Conservation (phyloP, 2,797 vertebrate species). For the Cryptoprocta ferox region DNA sequence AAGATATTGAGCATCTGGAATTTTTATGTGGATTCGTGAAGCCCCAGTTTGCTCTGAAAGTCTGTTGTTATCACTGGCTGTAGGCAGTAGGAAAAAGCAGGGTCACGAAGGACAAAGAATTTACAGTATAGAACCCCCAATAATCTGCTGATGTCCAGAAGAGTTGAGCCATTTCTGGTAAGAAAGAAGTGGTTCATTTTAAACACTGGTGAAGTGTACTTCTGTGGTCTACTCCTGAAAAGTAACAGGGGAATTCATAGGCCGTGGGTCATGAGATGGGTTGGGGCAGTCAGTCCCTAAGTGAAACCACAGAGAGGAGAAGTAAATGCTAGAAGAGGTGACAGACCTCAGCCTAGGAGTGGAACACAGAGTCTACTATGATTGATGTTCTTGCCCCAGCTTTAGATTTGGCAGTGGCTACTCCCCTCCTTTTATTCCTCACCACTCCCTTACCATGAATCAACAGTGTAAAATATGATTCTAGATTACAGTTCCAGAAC, state of each 20-base stretch:
- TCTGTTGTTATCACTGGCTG: constrained; percentile 60
- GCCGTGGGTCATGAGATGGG: constrained; percentile 53
- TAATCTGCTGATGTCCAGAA: constrained; percentile 67
- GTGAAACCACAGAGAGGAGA: constrained; percentile 48
- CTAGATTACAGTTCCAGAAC: constrained; percentile 34
- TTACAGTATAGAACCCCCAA: constrained; percentile 66
- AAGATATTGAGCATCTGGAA: constrained; percentile 12
- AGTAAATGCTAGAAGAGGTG: constrained; percentile 31
- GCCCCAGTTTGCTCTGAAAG: constrained; percentile 47
- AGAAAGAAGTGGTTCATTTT: constrained; percentile 77
- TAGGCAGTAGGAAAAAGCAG: constrained; percentile 68
- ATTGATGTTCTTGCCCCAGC: constrained; percentile 33
- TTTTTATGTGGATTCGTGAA: constrained; percentile 60
- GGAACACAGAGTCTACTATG: background rate
- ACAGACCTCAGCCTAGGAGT: background rate
- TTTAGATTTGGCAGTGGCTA: constrained; percentile 54
- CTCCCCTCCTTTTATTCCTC: background rate
- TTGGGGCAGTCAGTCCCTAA: constrained; percentile 19
- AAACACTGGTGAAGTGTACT: constrained; percentile 72
- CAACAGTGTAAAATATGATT: constrained; percentile 66
- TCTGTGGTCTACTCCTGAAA: constrained; percentile 71
- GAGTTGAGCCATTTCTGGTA: constrained; percentile 70
- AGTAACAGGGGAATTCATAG: constrained; percentile 9
- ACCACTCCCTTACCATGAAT: background rate
- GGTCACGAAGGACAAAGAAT: constrained; percentile 74